These are phyloP conservation scores for Ophion costatus DNA, from an alignment of 2,888 invertebrate species.

Conservation along the genomic window DNA sequence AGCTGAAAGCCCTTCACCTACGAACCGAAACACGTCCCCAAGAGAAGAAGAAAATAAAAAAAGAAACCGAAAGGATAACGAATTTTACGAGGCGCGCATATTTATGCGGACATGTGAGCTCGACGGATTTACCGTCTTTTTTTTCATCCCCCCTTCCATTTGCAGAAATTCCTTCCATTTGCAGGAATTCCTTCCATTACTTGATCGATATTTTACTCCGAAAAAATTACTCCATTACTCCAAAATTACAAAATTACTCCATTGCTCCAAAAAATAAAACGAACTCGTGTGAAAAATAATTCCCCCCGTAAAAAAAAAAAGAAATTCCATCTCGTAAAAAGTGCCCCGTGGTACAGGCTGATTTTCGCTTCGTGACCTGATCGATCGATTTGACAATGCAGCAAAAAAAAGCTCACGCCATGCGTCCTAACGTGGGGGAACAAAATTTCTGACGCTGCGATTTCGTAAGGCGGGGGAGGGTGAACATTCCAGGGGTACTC, in stretches of 20 bases:
- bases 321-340: background rate
- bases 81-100: background rate
- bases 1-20: conserved; percentile 98
- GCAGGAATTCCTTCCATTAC: background rate
- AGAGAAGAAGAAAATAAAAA: conserved; percentile 2
- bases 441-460: background rate
- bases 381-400: background rate
- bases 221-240: no score
- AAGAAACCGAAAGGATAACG: background rate
- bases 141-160: background rate
- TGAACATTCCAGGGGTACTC: background rate
- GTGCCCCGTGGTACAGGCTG: background rate
- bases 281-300: background rate
- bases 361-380: background rate
- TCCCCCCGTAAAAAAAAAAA: background rate
- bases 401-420: background rate
- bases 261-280: background rate
- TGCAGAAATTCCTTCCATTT: background rate
- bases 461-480: background rate
- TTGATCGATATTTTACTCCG: background rate
- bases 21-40: conserved; percentile 58
- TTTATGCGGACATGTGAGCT: background rate
- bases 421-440: background rate
- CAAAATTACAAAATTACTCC: no score
- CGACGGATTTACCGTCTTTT: background rate